Evolutionary conservation across 2,888 invertebrate genomes (phyloP).

Genomic region (Agonopterix arenella): DNA sequence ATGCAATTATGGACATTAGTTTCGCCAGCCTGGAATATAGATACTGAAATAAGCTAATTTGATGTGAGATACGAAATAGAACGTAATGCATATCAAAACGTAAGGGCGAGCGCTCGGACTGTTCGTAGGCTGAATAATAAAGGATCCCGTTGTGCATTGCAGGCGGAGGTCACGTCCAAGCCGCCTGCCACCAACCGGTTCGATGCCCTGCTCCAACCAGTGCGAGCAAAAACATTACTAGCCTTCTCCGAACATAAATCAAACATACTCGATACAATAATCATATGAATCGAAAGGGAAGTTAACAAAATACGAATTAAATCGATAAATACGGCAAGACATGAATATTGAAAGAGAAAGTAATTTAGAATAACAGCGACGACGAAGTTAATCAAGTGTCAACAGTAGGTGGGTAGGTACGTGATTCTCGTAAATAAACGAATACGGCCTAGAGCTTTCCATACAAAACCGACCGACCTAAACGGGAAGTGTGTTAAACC

Average conservation of each 20-base stretch:
- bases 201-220: slow-evolving; percentile 33
- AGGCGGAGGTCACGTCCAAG: slow-evolving; percentile 57
- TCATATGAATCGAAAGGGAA: slow-evolving; percentile 16
- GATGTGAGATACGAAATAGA: slow-evolving; percentile 28
- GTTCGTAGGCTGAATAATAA: slow-evolving; percentile 51
- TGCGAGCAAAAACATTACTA: slow-evolving; percentile 12
- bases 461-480: background rate
- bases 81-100: slow-evolving; percentile 23
- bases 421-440: slow-evolving; percentile 14
- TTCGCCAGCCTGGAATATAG: background rate
- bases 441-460: slow-evolving; percentile 3
- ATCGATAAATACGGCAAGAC: slow-evolving; percentile 31
- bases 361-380: slow-evolving; percentile 18
- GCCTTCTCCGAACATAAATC: slow-evolving; percentile 12
- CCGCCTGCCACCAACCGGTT: slow-evolving; percentile 32
- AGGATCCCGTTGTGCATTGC: slow-evolving; percentile 42
- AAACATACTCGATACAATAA: slow-evolving; percentile 11
- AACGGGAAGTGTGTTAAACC: background rate
- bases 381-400: slow-evolving; percentile 16
- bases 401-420: slow-evolving; percentile 16
- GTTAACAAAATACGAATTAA: slow-evolving; percentile 24
- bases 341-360: slow-evolving; percentile 57
- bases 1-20: slow-evolving; percentile 2
- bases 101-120: slow-evolving; percentile 25
- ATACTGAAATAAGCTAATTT: slow-evolving; percentile 16